A percentile compares a stretch with the other conserved stretches of the same genome.
Conservation (phyloP, 2,888 invertebrate species). For the Drosophila anomelani region DNA sequence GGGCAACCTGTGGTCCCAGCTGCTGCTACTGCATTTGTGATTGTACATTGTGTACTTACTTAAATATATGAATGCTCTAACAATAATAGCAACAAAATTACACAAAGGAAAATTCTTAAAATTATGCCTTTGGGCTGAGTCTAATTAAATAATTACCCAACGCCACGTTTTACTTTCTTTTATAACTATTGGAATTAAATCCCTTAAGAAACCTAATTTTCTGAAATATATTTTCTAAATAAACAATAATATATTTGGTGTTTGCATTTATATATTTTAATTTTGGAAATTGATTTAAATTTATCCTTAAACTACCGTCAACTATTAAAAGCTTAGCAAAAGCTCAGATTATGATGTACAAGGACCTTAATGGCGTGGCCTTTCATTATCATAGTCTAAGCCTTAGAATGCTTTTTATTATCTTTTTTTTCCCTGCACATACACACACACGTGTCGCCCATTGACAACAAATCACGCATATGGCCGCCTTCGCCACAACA, state of each 20-base stretch:
- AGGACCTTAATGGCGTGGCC: not conserved
- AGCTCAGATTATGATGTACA: not conserved
- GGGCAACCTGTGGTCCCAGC: constrained; percentile 34
- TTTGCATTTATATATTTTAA: too few species aligned
- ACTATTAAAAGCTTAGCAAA: too few species aligned
- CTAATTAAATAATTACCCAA: not conserved
- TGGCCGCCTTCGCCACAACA: constrained; percentile 39
- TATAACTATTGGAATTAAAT: too few species aligned
- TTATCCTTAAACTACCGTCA: not conserved
- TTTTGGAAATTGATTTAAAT: too few species aligned
- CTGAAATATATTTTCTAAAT: too few species aligned
- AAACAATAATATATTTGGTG: too few species aligned
- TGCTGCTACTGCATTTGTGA: constrained; percentile 24
- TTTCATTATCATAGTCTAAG: too few species aligned
- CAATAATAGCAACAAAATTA: constrained; percentile 10
- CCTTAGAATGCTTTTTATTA: not conserved
- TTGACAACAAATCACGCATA: constrained; percentile 74
- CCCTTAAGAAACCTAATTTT: too few species aligned
- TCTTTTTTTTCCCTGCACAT: not conserved
- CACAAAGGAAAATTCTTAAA: constrained; percentile 3
- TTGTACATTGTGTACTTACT: constrained; percentile 5
- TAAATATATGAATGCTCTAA: constrained; percentile 26
- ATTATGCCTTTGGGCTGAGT: too few species aligned
- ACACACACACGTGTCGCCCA: constrained; percentile 50
- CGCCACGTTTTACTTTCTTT: too few species aligned